Evolutionary conservation across 2,113 vertebrate species (phyloP), one percentile per base, ranked within the genome.

Genomic region (Tetraodon nigroviridis): DNA sequence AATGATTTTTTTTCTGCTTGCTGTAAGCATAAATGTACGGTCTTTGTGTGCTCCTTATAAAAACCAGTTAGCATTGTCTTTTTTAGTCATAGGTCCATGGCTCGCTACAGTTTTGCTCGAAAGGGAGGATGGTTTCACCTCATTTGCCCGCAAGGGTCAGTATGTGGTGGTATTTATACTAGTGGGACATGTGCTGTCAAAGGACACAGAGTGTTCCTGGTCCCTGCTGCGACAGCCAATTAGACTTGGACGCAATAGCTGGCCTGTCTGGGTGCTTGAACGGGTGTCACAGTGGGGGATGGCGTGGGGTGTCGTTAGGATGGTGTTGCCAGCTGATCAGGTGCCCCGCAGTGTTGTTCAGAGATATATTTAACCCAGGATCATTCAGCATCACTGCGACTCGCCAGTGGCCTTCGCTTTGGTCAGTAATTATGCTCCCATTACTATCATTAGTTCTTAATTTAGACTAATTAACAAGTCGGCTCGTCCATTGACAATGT

Each of bases 201-300:
- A 72, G 78, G 75, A 72, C 71, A 64, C 61, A 72, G 52, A 64
- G 67, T 61, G 69, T 75, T 66, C 73, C 77, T 60, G 72, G 74
- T 81, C 67, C 61, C 75, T 85, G 86, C 82, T 80, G 85, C 83
- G 89, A 85, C 86, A 88, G 84, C 85, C 89, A 87, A 90, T 90
- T 89, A 90, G 76, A 73, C 75, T 65, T 64, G 67, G 67, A 79
- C 80, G 78, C 69, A 75, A 67, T 74, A 58, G 67, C 73, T 60
- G 64, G 64, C 62, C 64, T 82, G 83, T 83, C 81, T 80, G 74
- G 72, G 76, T 67, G 71, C 82, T 77, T 73, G 83, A 83, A 77
- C 73, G 70, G 69, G 75, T 76, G 81, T 79, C 68, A 13, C 57
- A 55, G 58, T 63, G 75, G 48, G 73, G 78, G 76, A 77, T 45